Base-by-base conservation (phyloP, 1,140 invertebrate species). In the Drosophila sechellia region DNA sequence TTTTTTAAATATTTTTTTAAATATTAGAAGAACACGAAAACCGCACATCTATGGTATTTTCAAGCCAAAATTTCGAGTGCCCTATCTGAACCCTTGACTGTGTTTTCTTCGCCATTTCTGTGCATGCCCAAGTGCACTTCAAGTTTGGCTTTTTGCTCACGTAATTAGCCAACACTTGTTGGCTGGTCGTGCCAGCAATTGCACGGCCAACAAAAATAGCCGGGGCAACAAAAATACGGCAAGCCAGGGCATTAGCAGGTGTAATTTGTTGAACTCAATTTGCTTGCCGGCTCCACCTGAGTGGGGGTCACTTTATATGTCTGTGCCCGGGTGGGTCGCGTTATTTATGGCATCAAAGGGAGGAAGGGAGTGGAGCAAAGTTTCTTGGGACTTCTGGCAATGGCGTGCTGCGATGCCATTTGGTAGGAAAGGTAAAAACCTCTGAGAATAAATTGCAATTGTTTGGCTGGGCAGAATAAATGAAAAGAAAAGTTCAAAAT, bases 141-240 rank as follows among this genome's bases (percentile, higher is more conserved):
- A 69, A 60, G 64, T 48, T 60, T 74, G 55, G 81, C 74, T 49
- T 61, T 68, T 74, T 79, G 81, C 83, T 83, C 84, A 87, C 83
- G 83, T 89, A 87, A 87, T 87, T 87, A 87, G 77, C 79, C 83
- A 89, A 83, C 83, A 87, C 84, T 87, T 87, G 83, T 87, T 87
- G 69, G 74, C 57, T 27, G 39, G 49, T 45, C 63, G 72, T 76
- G 66, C 52, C 40, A 31, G 22, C 39, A 46, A 53, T 65, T 69
- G 43, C 31, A 59, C 25, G 13, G 31, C 8, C 10, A 27, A 39
- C 37, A 50, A 25, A 34, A 22, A 34, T 53, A 69, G 52, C 50
- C 40, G 25, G 13, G 31, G 11, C 66, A 63, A 45, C 60, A 60
- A 52, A 52, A 42, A 40, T 45, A 42, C 50, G 42, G 50, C 34